Percentiles rank a stretch among this genome's conserved stretches.
Conservation (phyloP, 2,113 vertebrate species). For the Larimichthys crocea region DNA sequence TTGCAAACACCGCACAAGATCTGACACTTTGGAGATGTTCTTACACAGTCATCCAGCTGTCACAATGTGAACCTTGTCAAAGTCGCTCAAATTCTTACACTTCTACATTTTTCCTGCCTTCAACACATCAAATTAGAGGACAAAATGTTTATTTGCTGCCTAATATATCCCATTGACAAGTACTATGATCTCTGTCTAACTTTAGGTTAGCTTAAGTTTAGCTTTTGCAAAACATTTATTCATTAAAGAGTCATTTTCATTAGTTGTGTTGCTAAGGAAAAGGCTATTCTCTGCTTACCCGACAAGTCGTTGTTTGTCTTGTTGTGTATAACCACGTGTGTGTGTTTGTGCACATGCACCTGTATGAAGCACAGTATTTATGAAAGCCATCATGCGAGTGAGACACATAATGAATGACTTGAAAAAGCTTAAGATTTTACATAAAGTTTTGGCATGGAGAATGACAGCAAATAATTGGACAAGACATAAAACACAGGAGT, state of each 20-base stretch:
- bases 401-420: conserved; percentile 18
- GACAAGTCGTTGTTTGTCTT: not conserved
- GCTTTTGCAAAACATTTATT: not conserved
- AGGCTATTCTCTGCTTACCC: not conserved
- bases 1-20: no score
- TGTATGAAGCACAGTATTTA: conserved; percentile 4
- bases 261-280: not conserved
- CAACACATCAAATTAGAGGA: no score
- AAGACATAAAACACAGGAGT: conserved; percentile 49
- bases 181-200: no score
- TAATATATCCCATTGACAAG: no score
- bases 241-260: not conserved
- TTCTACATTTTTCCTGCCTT: no score
- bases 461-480: conserved; percentile 62
- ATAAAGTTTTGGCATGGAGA: conserved; percentile 34
- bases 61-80: no score
- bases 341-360: not conserved
- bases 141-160: no score
- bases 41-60: no score
- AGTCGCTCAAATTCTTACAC: no score
- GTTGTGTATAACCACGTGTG: not conserved
- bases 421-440: conserved; percentile 13
- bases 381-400: conserved; percentile 4
- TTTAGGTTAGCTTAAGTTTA: not conserved
- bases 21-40: no score